Evolutionary conservation across 2,113 vertebrate species (phyloP).

Genomic region (Acinonyx jubatus): DNA sequence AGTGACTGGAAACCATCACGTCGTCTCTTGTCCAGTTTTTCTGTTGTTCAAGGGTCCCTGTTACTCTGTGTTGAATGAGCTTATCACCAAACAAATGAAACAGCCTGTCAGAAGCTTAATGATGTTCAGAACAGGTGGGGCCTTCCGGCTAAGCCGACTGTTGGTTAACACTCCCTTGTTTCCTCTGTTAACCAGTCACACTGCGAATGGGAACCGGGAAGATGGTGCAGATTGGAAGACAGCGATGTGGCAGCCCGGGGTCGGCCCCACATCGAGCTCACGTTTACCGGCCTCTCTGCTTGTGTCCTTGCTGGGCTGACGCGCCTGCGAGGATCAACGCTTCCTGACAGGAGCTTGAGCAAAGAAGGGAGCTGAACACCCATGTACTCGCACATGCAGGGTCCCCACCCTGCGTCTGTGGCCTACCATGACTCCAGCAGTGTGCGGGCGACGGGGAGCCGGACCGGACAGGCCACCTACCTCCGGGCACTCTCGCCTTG

Average conservation of each 20-base stretch:
- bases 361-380: background rate
- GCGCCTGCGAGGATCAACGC: accelerated
- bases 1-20: background rate
- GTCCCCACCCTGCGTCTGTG: too few species aligned
- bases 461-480: background rate
- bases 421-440: background rate
- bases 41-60: background rate
- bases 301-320: background rate
- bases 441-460: background rate
- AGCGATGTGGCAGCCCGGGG: background rate
- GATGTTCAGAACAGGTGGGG: background rate
- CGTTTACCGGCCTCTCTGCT: background rate
- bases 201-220: background rate
- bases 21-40: background rate
- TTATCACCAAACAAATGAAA: background rate
- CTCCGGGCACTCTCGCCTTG: background rate
- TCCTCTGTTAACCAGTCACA: background rate
- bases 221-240: background rate
- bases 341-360: background rate
- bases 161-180: background rate
- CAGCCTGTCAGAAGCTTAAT: background rate
- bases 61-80: background rate
- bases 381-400: background rate
- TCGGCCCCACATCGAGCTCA: background rate
- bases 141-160: background rate